A percentile compares a stretch with the other conserved stretches of the same genome.
Conservation (phyloP, 2,797 vertebrate genomes). For the Champsocephalus gunnari region DNA sequence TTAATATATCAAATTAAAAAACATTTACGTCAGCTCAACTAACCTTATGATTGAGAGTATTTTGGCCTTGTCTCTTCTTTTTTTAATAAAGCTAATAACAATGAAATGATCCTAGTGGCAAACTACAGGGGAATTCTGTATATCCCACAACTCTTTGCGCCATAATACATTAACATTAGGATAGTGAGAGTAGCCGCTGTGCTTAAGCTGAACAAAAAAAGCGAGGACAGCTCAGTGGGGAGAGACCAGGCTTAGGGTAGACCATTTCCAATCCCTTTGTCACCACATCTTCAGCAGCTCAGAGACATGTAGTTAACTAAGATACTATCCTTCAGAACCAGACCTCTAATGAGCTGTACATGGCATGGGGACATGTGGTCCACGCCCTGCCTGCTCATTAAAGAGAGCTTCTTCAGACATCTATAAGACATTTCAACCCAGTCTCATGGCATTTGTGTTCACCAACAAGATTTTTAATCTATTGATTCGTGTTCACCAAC, state of each 20-base stretch:
- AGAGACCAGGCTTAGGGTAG: conserved; percentile 2
- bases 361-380: conserved; percentile 54
- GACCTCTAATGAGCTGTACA: conserved; percentile 63
- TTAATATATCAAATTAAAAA: conserved; percentile 8
- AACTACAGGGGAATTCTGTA: conserved; percentile 4
- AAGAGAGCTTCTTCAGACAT: conserved; percentile 53
- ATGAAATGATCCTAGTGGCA: conserved; percentile 21
- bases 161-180: conserved; percentile 25
- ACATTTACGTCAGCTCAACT: conserved; percentile 17
- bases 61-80: background rate
- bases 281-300: conserved; percentile 39
- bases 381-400: conserved; percentile 70
- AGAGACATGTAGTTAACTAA: conserved; percentile 52
- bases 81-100: conserved; percentile 22
- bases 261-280: conserved; percentile 21
- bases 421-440: conserved; percentile 33
- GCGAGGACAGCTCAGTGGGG: conserved; percentile 10
- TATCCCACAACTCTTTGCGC: conserved; percentile 14
- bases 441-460: too few relatives aligned
- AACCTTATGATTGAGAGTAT: conserved; percentile 22
- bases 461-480: too few relatives aligned
- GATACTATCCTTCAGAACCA: conserved; percentile 35
- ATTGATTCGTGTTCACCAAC: too few relatives aligned
- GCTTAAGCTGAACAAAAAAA: conserved; percentile 12
- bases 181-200: conserved; percentile 2